A percentile compares a stretch with the other conserved stretches of the same genome.
phyloP scores from a whole-genome alignment of 2,113 vertebrate genomes.

The Hiodon tergisus region DNA sequence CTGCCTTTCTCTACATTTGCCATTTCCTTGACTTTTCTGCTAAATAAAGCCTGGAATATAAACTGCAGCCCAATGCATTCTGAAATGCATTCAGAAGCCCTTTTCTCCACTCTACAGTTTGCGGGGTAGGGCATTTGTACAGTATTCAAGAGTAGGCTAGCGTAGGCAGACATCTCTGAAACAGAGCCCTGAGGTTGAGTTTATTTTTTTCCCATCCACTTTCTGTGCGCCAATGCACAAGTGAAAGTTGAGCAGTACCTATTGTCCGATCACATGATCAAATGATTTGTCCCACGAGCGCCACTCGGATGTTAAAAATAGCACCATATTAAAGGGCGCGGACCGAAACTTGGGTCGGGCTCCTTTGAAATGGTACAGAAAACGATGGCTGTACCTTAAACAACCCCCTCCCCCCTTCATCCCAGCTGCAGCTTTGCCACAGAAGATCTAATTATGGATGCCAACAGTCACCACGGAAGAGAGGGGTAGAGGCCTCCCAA shows the following conservation, averaged over 20 bases:
- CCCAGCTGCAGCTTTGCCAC: constrained; percentile 41
- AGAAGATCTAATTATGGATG: constrained; percentile 57
- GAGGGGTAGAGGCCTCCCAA: constrained; percentile 50
- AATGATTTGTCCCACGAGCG: constrained; percentile 25
- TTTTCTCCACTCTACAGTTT: neutral
- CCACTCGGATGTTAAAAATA: constrained; percentile 26
- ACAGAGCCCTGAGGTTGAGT: neutral
- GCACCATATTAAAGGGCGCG: constrained; percentile 21
- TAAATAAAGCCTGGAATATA: too few relatives aligned
- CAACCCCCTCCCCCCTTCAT: constrained; percentile 26
- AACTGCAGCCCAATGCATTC: neutral
- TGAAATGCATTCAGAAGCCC: neutral
- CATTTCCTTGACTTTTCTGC: too few relatives aligned
- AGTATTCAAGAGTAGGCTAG: neutral
- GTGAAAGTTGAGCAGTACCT: constrained; percentile 56
- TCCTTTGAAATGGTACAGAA: constrained; percentile 11
- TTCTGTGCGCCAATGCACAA: constrained; percentile 48
- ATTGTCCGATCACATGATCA: constrained; percentile 49
- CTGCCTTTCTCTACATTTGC: too few relatives aligned
- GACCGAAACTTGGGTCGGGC: constrained; percentile 41
- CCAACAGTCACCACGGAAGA: constrained; percentile 34
- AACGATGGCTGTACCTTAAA: constrained; percentile 30
- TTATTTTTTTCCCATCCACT: constrained; percentile 52
- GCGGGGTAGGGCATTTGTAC: neutral
- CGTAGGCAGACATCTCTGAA: neutral